Evolutionary conservation across 2,113 vertebrate species (phyloP).

Genomic region (Gobio gobio): DNA sequence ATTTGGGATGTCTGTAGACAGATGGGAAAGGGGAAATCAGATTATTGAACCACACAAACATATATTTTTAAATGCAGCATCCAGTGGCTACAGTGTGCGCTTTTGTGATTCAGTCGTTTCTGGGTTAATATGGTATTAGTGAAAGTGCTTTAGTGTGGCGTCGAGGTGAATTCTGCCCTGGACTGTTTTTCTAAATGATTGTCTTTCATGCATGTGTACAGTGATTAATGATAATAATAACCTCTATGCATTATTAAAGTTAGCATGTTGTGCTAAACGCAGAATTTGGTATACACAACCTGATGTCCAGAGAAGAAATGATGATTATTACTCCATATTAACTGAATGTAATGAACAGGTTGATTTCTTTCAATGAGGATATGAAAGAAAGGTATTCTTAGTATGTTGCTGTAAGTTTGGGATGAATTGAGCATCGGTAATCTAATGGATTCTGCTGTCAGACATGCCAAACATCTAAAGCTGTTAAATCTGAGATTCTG

Average conservation of each 20-base stretch:
- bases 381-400: neutral
- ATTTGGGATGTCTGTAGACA: neutral
- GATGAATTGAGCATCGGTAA: neutral
- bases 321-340: neutral
- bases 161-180: neutral
- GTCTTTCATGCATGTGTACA: neutral
- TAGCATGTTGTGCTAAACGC: neutral
- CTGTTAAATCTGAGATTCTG: neutral
- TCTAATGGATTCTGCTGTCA: neutral
- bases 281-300: neutral
- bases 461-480: neutral
- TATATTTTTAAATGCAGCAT: slow-evolving; percentile 1
- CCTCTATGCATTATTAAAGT: neutral
- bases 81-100: neutral
- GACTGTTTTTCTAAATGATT: neutral
- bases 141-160: neutral
- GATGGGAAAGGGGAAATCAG: slow-evolving; percentile 21
- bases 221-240: neutral
- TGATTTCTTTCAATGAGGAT: neutral
- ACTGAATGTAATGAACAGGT: neutral
- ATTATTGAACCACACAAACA: slow-evolving; percentile 14
- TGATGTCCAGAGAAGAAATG: neutral
- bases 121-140: slow-evolving; percentile 73
- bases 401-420: neutral
- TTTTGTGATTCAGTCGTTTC: slow-evolving; percentile 44